Base-by-base conservation (phyloP, 2,888 invertebrate genomes). In the Zeuzera pyrina region DNA sequence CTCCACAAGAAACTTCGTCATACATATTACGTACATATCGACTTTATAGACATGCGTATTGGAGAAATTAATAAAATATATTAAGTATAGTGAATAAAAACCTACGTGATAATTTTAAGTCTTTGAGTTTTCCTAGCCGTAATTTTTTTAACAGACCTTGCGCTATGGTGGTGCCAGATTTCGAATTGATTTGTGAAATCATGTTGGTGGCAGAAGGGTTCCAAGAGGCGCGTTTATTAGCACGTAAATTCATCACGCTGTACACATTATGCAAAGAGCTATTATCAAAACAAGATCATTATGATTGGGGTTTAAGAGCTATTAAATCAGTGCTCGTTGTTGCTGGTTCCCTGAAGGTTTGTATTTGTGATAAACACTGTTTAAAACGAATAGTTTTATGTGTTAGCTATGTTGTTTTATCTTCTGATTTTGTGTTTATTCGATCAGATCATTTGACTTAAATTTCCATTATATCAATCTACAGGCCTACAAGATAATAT, bases 121-220 rank as follows among this genome's bases (percentile, higher is more conserved):
- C n/a, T n/a, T n/a, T n/a, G n/a, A n/a, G n/a, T n/a, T n/a, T n/a
- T n/a, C n/a, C n/a, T n/a, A n/a, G n/a, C n/a, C n/a, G n/a, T n/a
- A n/a, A n/a, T n/a, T n/a, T n/a, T n/a, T n/a, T 19, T 27, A n/a
- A 15, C 59, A 92, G 97, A 56, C 97, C 97, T 1, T 97, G 97
- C 66, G 97, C 97, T 34, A 97, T 97, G 97, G 96, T 97, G 7
- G 97, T 97, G 8, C 97, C 97, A 1, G 97, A 97, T 74, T 95
- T 96, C 71, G 97, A 95, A 51, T 68, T 97, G 55, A 97, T 97
- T 66, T 95, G 95, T 71, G 97, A 97, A 84, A 97, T 97, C 66
- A 97, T 97, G 95, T 87, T 97, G 79, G 95, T 95, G 8, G 95
- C 95, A 3, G 97, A 97, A 77, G 97, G 96, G 23, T 96, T 97